Evolutionary conservation across 2,888 invertebrate genomes (phyloP).

Genomic region (Drosophila mettleri): DNA sequence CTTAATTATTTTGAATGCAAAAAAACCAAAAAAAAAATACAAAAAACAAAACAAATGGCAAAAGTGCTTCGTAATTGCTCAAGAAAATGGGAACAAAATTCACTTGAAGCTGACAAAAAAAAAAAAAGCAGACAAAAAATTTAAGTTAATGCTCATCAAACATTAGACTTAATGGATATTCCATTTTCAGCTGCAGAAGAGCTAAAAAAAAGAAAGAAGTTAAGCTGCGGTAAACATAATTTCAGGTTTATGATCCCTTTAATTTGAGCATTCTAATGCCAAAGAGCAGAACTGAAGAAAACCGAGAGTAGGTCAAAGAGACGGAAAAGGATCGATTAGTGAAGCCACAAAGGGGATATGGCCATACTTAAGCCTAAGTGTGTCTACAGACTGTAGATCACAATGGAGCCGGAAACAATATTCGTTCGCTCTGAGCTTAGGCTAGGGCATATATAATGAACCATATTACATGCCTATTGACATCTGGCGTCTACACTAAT

Average conservation of each 20-base stretch:
- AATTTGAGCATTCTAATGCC: not conserved
- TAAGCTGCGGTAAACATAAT: conserved; percentile 1
- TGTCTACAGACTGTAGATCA: not conserved
- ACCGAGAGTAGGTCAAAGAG: not conserved
- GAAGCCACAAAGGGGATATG: too few species aligned
- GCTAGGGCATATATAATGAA: not conserved
- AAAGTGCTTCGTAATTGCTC: conserved; percentile 50
- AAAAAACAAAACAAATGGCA: conserved; percentile 39
- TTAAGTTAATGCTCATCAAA: conserved; percentile 5
- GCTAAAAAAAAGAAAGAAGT: not conserved
- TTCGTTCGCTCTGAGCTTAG: not conserved
- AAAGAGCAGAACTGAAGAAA: not conserved
- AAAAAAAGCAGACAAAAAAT: not conserved
- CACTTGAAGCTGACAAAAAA: conserved; percentile 21
- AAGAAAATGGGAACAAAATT: conserved; percentile 25
- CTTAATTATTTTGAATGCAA: conserved; percentile 49
- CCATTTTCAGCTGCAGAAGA: conserved; percentile 1
- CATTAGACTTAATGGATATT: conserved; percentile 11
- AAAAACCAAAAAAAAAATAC: too few species aligned
- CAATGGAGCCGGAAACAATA: not conserved
- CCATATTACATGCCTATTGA: not conserved
- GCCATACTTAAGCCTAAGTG: not conserved
- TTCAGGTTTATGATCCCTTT: conserved; percentile 10
- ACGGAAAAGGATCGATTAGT: not conserved
- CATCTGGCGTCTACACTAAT: not conserved